Conservation (phyloP, 2,797 vertebrate species). For the Ctenochaetus hawaiiensis region DNA sequence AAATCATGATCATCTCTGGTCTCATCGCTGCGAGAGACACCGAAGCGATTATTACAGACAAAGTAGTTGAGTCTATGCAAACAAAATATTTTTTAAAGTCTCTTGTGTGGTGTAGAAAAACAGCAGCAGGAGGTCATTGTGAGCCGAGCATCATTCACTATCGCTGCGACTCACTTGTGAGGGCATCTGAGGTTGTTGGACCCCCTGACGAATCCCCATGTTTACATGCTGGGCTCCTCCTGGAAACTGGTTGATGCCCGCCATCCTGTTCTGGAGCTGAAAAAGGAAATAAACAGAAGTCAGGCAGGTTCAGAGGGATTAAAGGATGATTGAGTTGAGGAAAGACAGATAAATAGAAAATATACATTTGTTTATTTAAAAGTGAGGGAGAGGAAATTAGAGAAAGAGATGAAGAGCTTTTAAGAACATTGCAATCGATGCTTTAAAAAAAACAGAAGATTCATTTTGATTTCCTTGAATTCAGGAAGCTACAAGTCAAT, state of each 20-base stretch:
- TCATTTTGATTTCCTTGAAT: not conserved
- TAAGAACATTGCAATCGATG: constrained; percentile 28
- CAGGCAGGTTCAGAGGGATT: not conserved
- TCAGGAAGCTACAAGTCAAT: constrained; percentile 1
- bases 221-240: constrained; percentile 85
- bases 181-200: constrained; percentile 89
- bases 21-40: not conserved
- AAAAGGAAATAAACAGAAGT: not conserved
- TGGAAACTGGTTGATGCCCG: constrained; percentile 89
- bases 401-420: too few species aligned
- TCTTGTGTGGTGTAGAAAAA: not conserved
- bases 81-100: not conserved
- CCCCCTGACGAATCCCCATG: constrained; percentile 89
- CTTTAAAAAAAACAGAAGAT: constrained; percentile 1
- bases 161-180: constrained; percentile 86
- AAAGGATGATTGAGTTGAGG: not conserved
- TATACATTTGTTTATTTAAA: too few species aligned
- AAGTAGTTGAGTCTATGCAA: not conserved
- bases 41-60: not conserved
- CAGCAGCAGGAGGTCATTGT: not conserved
- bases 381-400: not conserved
- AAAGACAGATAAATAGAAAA: not conserved
- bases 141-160: not conserved
- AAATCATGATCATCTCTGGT: not conserved
- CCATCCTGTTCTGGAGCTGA: constrained; percentile 92